A percentile compares a stretch with the other conserved stretches of the same genome.
phyloP scores from a whole-genome alignment of 2,113 vertebrate species.

The Vidua macroura region DNA sequence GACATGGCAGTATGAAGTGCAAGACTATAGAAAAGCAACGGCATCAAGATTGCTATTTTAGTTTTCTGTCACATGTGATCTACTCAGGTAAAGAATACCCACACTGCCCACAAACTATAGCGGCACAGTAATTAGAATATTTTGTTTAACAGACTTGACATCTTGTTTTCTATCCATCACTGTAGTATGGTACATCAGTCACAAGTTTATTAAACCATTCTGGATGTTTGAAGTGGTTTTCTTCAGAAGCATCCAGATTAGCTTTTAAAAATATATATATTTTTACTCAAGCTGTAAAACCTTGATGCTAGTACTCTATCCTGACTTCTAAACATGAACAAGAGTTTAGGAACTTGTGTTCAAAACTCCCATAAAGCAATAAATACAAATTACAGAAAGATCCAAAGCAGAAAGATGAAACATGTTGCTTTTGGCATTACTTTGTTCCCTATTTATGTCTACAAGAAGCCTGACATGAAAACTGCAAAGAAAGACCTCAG shows the following conservation, averaged over 20 bases:
- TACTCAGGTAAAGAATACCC: background rate
- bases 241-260: background rate
- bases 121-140: background rate
- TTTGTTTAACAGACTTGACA: background rate
- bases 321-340: background rate
- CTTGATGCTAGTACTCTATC: background rate
- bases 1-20: background rate
- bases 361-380: slow-evolving; percentile 27
- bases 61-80: background rate
- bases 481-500: slow-evolving; percentile 49
- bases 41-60: background rate
- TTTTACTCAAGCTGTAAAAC: background rate
- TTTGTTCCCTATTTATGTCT: slow-evolving; percentile 33
- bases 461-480: slow-evolving; percentile 57
- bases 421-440: slow-evolving; percentile 52
- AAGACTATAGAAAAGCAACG: background rate
- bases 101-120: background rate
- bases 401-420: slow-evolving; percentile 7
- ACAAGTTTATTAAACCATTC: background rate
- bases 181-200: background rate
- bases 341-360: background rate
- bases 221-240: background rate
- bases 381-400: slow-evolving; percentile 20
- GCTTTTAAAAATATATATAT: background rate
- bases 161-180: background rate